Percentiles rank a stretch among this genome's conserved stretches.
Evolutionary conservation across 2,797 vertebrate genomes (phyloP).

Genomic region (Aphelocoma californica): DNA sequence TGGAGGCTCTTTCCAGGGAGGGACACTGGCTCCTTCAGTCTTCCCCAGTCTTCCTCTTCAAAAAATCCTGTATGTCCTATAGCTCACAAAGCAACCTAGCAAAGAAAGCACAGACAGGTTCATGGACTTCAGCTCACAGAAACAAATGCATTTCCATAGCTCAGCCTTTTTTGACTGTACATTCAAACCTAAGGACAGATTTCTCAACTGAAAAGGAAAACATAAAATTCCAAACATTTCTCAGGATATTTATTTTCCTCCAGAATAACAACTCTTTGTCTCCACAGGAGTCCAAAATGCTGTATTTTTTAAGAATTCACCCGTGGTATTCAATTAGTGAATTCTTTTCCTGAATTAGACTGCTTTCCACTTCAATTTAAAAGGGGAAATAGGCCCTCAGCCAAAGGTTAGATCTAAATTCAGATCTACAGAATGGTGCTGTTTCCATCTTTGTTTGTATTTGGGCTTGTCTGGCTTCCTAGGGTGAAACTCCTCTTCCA

Average conservation of each 20-base stretch:
- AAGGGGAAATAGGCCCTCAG: constrained; percentile 31
- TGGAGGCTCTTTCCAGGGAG: neutral
- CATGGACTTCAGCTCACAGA: neutral
- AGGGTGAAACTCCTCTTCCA: constrained; percentile 48
- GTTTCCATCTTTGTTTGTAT: constrained; percentile 60
- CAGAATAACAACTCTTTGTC: neutral
- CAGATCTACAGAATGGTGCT: constrained; percentile 23
- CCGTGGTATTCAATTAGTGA: neutral
- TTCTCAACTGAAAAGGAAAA: neutral
- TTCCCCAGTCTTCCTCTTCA: neutral
- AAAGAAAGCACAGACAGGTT: neutral
- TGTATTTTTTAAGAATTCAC: neutral
- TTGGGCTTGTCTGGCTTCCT: constrained; percentile 55
- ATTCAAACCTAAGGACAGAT: neutral
- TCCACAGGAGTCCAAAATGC: neutral
- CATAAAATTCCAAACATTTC: neutral
- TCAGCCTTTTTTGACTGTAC: neutral
- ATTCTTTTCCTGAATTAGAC: neutral
- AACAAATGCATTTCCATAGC: neutral
- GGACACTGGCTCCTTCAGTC: neutral
- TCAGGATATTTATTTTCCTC: neutral
- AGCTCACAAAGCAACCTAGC: neutral
- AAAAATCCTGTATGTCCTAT: neutral
- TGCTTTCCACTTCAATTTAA: neutral
- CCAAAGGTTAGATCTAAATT: constrained; percentile 49